Evolutionary conservation across 2,113 vertebrate species (phyloP).

Genomic region (Mustelus asterias): DNA sequence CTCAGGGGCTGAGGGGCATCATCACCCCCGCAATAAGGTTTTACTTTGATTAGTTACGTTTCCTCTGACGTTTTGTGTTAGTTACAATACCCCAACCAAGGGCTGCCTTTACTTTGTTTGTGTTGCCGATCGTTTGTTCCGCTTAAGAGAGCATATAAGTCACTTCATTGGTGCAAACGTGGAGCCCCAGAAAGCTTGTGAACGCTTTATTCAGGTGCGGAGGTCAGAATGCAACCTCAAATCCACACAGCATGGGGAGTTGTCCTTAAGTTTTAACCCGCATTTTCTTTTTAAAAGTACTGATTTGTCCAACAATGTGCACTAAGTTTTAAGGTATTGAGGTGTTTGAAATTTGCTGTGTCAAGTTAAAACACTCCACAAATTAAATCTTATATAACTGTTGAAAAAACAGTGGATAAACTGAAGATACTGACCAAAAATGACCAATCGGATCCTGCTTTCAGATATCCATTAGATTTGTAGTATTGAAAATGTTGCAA

Average conservation of each 20-base stretch:
- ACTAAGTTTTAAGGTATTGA: not conserved
- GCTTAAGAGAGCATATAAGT: not conserved
- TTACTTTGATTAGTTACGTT: too few species aligned
- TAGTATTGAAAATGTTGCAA: not conserved
- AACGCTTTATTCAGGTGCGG: too few species aligned
- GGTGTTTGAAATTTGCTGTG: not conserved
- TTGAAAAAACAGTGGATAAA: not conserved
- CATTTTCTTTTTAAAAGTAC: not conserved
- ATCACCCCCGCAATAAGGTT: too few species aligned
- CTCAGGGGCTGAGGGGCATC: too few species aligned
- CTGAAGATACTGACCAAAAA: not conserved
- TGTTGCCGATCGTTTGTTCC: too few species aligned
- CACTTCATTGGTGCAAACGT: not conserved
- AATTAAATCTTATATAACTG: not conserved
- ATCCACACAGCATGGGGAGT: not conserved
- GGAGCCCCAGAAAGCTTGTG: not conserved
- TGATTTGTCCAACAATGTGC: not conserved
- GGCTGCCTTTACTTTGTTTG: too few species aligned
- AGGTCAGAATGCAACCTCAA: not conserved
- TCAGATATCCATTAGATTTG: not conserved
- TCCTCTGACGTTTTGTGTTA: too few species aligned
- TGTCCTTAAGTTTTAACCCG: not conserved
- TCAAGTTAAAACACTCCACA: not conserved
- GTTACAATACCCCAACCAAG: too few species aligned
- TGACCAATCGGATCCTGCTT: not conserved